Percentiles rank a stretch among this genome's conserved stretches.
Conservation (phyloP, 2,113 vertebrate species). For the Phaethon lepturus region DNA sequence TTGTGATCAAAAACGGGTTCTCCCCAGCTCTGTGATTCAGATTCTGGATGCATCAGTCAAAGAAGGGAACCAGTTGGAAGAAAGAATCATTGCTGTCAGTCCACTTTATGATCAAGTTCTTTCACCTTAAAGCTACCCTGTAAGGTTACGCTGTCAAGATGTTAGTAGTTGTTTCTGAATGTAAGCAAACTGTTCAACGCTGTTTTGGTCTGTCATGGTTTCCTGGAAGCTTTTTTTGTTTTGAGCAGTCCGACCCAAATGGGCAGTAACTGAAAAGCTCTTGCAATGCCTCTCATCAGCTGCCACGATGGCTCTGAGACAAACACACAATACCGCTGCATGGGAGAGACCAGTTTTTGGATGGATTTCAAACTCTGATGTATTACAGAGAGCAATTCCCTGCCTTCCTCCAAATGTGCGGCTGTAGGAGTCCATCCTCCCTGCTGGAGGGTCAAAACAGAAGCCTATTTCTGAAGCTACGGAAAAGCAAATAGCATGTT, state of each 20-base stretch:
- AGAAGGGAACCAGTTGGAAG: conserved; percentile 19
- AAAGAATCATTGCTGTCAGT: not conserved
- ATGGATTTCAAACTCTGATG: conserved; percentile 39
- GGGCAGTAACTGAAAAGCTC: conserved; percentile 63
- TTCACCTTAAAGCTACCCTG: conserved; percentile 48
- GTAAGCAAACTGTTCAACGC: not conserved
- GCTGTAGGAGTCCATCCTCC: conserved; percentile 8
- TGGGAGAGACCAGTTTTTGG: conserved; percentile 37
- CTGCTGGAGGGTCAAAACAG: not conserved
- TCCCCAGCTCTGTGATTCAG: conserved; percentile 48
- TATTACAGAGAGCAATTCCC: conserved; percentile 13
- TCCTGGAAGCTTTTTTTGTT: conserved; percentile 66
- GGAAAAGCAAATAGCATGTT: not conserved
- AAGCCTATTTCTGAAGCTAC: conserved; percentile 28
- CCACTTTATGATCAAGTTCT: conserved; percentile 30
- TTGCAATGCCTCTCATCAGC: conserved; percentile 57
- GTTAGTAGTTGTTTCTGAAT: not conserved
- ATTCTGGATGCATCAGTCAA: conserved; percentile 53
- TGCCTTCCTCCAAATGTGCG: not conserved
- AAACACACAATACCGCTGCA: conserved; percentile 51
- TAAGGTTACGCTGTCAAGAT: conserved; percentile 38
- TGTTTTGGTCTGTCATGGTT: conserved; percentile 4
- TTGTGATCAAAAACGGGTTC: conserved; percentile 49
- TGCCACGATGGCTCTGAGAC: conserved; percentile 59
- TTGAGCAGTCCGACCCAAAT: conserved; percentile 16